Evolutionary conservation across 2,888 invertebrate genomes (phyloP), one percentile per base, ranked within the genome.

Genomic region (Syrista parreyssii): DNA sequence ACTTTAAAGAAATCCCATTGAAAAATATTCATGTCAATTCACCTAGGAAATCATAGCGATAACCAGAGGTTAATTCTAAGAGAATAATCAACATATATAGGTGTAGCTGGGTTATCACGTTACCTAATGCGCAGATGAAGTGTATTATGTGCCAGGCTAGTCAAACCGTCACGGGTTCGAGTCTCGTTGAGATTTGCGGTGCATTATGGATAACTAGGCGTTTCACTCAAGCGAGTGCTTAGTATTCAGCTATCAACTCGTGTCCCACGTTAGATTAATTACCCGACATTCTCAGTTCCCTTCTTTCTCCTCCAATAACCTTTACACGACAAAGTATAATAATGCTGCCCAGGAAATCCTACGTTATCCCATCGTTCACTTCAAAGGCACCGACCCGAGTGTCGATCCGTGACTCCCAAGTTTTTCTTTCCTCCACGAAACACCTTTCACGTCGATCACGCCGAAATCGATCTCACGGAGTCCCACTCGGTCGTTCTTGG

Each of bases 161-260:
- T 82, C 85, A 85, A 86, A 83, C 86, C 83, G 86, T 84, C 83
- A 82, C 75, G 81, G 55, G 79, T 75, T 80, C 79, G 81, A 83
- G 82, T 78, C 74, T 79, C 81, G 78, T 81, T 77, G 71, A 79
- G 83, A 85, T 87, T 85, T 85, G 78, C 86, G 85, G 83, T 82
- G 84, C 84, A 86, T 84, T 84, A 85, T 85, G 86, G 86, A 84
- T 86, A 86, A 83, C 84, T 88, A 88, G 89, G 89, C 86, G 86
- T 86, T 86, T 87, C 87, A 85, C 89, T 85, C 86, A 85, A 87
- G 55, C 55, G 55, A 23, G 55, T 23, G 9, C 15, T 74, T 74
- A 68, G 69, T 74, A 77, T 74, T 36, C 73, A 76, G 74, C 68
- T 35, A 36, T 73, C 74, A 73, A 72, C 34, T 68, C 40, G 55